Conservation (phyloP, 2,888 invertebrate species). For the Fabriciana adippe region DNA sequence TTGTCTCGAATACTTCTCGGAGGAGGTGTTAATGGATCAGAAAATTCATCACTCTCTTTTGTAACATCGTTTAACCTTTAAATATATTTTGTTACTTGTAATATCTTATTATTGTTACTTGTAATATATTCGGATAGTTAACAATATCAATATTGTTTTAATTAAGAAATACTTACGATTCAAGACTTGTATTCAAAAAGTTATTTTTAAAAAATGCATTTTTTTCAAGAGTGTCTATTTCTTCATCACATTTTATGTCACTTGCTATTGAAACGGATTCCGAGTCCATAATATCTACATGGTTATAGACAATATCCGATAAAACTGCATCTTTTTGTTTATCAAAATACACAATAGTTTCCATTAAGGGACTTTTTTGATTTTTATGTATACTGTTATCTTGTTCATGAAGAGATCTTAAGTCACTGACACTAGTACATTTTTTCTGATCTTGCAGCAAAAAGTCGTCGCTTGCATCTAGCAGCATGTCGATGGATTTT, state of each 20-base stretch:
- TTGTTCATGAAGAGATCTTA: conserved; percentile 46
- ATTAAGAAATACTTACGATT: conserved; percentile 64
- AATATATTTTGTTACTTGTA: neutral
- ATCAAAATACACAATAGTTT: conserved; percentile 50
- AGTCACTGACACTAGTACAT: conserved; percentile 49
- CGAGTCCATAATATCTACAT: conserved; percentile 51
- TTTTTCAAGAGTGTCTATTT: conserved; percentile 42
- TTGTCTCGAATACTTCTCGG: conserved; percentile 60
- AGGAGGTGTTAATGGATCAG: conserved; percentile 47
- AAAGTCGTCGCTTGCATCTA: conserved; percentile 53
- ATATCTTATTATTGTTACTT: neutral
- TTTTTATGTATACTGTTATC: conserved; percentile 12
- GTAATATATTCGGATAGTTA: conserved; percentile 20
- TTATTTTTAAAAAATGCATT: conserved; percentile 52
- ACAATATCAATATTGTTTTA: neutral
- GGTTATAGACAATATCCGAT: conserved; percentile 49
- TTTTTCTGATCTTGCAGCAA: conserved; percentile 47
- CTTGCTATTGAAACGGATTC: conserved; percentile 45
- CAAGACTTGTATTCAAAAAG: conserved; percentile 55
- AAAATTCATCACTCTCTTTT: conserved; percentile 56
- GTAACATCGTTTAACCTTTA: conserved; percentile 58
- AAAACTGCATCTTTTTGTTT: conserved; percentile 47
- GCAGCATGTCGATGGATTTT: conserved; percentile 62
- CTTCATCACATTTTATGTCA: conserved; percentile 47
- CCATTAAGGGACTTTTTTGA: conserved; percentile 22